Conservation (phyloP, 2,888 invertebrate species). For the Ophraella communa region DNA sequence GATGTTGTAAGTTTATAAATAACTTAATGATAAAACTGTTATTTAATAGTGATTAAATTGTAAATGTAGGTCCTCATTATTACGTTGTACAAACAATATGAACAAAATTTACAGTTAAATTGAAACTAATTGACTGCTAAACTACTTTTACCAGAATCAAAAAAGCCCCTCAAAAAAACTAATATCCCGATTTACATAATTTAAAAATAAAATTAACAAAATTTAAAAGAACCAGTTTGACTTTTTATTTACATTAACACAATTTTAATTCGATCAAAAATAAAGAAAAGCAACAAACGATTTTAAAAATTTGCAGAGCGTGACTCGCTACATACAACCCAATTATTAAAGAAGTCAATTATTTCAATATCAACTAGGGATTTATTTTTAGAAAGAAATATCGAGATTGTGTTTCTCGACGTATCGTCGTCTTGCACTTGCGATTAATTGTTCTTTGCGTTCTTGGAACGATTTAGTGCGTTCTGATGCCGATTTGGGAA, state of each 20-base stretch:
- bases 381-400: slow-evolving; percentile 42
- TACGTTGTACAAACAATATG: neutral
- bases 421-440: slow-evolving; percentile 77
- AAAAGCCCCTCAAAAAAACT: too few species aligned
- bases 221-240: too few species aligned
- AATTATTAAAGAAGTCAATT: too few species aligned
- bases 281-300: neutral
- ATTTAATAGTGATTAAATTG: too few species aligned
- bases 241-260: too few species aligned
- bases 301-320: neutral
- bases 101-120: neutral
- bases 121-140: neutral
- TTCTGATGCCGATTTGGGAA: slow-evolving; percentile 67
- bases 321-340: neutral
- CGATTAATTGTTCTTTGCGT: slow-evolving; percentile 78
- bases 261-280: too few species aligned
- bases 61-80: too few species aligned
- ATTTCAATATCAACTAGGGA: neutral
- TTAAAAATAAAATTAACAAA: too few species aligned
- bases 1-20: too few species aligned
- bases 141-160: too few species aligned
- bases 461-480: slow-evolving; percentile 79
- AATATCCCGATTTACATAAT: too few species aligned
- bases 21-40: too few species aligned
- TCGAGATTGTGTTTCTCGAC: slow-evolving; percentile 76